Evolutionary conservation across 1,140 invertebrate species (phyloP), one percentile per base, ranked within the genome.

Genomic region (Drosophila subpulchrella): DNA sequence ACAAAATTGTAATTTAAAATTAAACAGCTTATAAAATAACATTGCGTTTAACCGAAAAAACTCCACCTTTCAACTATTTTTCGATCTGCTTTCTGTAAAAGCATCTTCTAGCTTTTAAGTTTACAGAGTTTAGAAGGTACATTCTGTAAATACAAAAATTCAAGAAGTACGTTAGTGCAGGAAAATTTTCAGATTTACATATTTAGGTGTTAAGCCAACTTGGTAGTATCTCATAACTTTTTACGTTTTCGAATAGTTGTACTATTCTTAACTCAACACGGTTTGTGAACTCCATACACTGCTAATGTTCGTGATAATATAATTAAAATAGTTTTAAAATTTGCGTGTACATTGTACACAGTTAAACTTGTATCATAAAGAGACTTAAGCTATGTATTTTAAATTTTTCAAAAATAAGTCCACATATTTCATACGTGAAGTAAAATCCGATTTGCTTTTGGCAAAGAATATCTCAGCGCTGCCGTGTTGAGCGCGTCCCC

Each of bases 401-500:
- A 47, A 24, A 17, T 70, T 71, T 38, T 57, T 30, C 44, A 58
- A 71, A 58, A 74, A 63, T 60, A 24, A 48, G 44, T 71, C 53
- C 38, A 20, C 71, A 81, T 78, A 78, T 81, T 81, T 68, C 20
- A 68, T 76, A 72, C 48, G 54, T 13, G 39, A 75, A 51, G 46
- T 11, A 15, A 53, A 54, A 42, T 42, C 30, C 27, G 27, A 27
- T 27, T 27, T 27, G 27, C 27, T 17, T 24, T 17, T 2, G 32
- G 17, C 38, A 24, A 13, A 51, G 6, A 39, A 46, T 15, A 46
- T 17, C 15, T 78, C 55, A 85, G 13, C 81, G 84, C 27, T 89
- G 83, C 15, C 85, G 62, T 7, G 84, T 68, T 15, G 84, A 89
- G 3, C 84, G 84, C 13, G 84, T 89, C 8, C 85, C 84, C 84